A percentile compares a stretch with the other conserved stretches of the same genome.
Conservation (phyloP, 64 coral and sea anemone genomes). For the Platygyra sinensis region DNA sequence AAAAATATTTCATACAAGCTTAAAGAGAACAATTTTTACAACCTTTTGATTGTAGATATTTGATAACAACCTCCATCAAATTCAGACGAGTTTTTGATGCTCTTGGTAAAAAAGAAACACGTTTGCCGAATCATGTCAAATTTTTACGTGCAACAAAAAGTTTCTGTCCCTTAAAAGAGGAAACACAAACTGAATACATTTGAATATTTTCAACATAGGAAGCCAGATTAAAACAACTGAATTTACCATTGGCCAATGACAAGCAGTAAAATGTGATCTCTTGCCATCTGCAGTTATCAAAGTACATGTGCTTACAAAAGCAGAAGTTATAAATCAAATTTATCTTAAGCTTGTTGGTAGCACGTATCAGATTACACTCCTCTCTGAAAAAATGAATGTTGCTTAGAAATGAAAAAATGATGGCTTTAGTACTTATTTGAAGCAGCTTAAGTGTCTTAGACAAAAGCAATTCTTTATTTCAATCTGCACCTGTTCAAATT, state of each 20-base stretch:
- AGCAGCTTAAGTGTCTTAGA: not conserved
- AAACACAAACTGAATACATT: not conserved
- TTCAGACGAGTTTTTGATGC: not conserved
- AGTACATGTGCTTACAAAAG: not conserved
- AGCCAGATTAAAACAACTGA: not conserved
- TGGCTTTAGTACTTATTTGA: not conserved
- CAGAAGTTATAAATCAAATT: not conserved
- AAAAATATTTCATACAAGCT: not conserved
- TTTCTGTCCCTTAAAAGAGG: not conserved
- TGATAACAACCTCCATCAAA: constrained; percentile 17
- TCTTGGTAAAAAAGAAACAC: constrained; percentile 20
- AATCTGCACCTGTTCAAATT: not conserved
- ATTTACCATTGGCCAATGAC: not conserved
- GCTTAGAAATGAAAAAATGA: not conserved
- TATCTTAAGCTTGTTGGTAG: not conserved
- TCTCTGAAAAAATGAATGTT: not conserved
- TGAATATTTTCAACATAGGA: constrained; percentile 8
- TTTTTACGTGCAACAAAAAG: not conserved
- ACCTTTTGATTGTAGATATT: not conserved
- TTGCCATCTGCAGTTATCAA: not conserved
- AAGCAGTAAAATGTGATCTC: not conserved
- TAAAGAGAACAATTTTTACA: not conserved
- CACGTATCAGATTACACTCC: not conserved
- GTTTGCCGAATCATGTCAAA: not conserved
- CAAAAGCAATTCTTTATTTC: not conserved